phyloP scores from a whole-genome alignment of 1,140 invertebrate genomes.

The Hypothenemus hampei region DNA sequence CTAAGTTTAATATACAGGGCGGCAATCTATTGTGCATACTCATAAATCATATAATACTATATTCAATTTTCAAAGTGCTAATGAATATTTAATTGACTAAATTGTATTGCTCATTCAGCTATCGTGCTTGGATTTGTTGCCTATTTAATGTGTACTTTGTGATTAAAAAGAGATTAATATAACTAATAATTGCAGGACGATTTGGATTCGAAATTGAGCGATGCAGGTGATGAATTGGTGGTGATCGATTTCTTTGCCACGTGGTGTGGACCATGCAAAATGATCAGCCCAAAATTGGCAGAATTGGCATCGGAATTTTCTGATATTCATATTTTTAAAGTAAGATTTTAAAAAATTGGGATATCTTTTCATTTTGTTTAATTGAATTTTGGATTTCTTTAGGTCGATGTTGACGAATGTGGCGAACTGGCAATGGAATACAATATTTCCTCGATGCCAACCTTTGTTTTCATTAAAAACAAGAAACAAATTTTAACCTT shows the following conservation, averaged over 20 bases:
- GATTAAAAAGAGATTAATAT: not conserved
- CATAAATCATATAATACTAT: too few relatives aligned
- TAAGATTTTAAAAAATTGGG: conserved; percentile 15
- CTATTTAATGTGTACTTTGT: not conserved
- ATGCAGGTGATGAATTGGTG: conserved; percentile 77
- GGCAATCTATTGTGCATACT: too few relatives aligned
- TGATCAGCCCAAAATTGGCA: conserved; percentile 78
- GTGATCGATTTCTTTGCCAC: conserved; percentile 80
- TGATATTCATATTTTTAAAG: conserved; percentile 45
- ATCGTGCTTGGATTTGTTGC: too few relatives aligned
- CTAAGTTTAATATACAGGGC: too few relatives aligned
- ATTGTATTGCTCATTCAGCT: too few relatives aligned
- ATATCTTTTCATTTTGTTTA: not conserved
- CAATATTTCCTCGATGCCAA: conserved; percentile 85
- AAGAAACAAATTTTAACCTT: conserved; percentile 65
- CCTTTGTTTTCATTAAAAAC: conserved; percentile 86
- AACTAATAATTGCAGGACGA: conserved; percentile 48
- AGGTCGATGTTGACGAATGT: conserved; percentile 89
- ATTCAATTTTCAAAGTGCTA: too few relatives aligned
- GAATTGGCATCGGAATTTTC: conserved; percentile 56
- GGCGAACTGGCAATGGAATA: conserved; percentile 78
- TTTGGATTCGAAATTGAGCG: conserved; percentile 63
- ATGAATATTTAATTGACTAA: too few relatives aligned
- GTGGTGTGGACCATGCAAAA: conserved; percentile 92
- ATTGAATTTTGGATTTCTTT: conserved; percentile 34